Evolutionary conservation across 2,797 vertebrate species (phyloP).

Genomic region (Melopsittacus undulatus): DNA sequence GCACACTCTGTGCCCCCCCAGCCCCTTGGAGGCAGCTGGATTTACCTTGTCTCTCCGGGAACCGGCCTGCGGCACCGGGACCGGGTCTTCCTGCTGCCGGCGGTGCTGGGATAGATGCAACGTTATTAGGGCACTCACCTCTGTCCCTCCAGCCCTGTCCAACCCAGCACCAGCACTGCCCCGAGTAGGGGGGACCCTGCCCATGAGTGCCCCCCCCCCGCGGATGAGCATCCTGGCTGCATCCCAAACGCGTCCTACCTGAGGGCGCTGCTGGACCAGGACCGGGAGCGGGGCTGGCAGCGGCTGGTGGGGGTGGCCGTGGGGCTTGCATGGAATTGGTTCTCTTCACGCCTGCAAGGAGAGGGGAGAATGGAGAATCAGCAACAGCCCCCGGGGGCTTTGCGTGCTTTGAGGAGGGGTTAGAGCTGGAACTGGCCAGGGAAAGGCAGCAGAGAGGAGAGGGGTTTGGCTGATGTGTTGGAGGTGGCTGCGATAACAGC

Average conservation of each 20-base stretch:
- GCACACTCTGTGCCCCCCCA: neutral
- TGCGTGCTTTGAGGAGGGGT: too few species aligned
- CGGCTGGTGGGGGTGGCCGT: constrained; percentile 34
- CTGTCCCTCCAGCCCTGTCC: neutral
- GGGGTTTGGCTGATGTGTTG: neutral
- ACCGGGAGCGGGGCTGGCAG: neutral
- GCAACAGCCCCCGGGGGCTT: rapidly evolving
- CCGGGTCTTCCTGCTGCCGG: constrained; percentile 1
- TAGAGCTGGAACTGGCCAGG: neutral
- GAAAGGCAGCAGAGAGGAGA: neutral
- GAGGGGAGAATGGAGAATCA: neutral
- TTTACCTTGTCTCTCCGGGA: constrained; percentile 73
- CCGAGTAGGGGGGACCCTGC: neutral
- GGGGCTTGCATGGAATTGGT: constrained; percentile 75
- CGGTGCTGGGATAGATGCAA: neutral
- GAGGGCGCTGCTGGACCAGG: constrained; percentile 62
- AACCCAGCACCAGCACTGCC: neutral
- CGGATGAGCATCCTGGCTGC: rapidly evolving
- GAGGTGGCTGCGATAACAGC: neutral
- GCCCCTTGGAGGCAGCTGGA: neutral
- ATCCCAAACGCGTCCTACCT: constrained; percentile 66
- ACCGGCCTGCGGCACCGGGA: neutral
- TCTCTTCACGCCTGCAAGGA: constrained; percentile 73
- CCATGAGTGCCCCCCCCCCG: neutral
- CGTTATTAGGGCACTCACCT: neutral